phyloP scores from a whole-genome alignment of 2,888 invertebrate genomes.

The Psococerastis gibbosa region DNA sequence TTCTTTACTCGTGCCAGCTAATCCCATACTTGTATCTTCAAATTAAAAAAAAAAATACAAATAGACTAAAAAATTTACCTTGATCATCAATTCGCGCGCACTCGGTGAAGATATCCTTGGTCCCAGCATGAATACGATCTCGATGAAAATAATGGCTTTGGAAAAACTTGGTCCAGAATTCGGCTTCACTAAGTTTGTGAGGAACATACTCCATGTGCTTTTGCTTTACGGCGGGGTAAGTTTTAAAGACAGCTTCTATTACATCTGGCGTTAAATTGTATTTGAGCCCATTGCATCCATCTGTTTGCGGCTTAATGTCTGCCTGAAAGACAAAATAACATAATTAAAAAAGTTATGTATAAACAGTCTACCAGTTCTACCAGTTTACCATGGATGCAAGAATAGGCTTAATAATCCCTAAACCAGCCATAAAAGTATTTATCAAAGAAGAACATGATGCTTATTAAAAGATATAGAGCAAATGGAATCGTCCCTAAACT shows the following conservation, averaged over 20 bases:
- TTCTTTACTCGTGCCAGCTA: neutral
- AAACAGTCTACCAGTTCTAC: too few relatives aligned
- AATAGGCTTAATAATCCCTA: too few relatives aligned
- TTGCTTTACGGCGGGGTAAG: conserved; percentile 94
- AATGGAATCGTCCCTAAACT: too few relatives aligned
- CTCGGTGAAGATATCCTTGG: conserved; percentile 92
- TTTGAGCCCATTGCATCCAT: conserved; percentile 89
- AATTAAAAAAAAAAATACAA: conserved; percentile 8
- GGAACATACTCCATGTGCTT: conserved; percentile 96
- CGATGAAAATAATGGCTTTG: conserved; percentile 98
- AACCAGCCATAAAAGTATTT: too few relatives aligned
- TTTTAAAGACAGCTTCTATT: conserved; percentile 95
- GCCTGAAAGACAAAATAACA: conserved; percentile 43
- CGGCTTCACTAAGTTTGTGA: conserved; percentile 80
- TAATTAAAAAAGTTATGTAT: too few relatives aligned
- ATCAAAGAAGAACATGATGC: too few relatives aligned
- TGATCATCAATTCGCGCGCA: conserved; percentile 93
- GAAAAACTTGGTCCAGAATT: conserved; percentile 99
- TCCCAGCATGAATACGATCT: conserved; percentile 71
- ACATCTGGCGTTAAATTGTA: conserved; percentile 95
- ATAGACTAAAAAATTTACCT: too few relatives aligned
- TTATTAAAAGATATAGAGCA: too few relatives aligned
- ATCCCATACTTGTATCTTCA: too few relatives aligned
- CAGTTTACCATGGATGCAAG: too few relatives aligned
- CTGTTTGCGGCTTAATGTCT: conserved; percentile 91